Conservation (phyloP, 2,113 vertebrate genomes). For the Menidia beryllina region DNA sequence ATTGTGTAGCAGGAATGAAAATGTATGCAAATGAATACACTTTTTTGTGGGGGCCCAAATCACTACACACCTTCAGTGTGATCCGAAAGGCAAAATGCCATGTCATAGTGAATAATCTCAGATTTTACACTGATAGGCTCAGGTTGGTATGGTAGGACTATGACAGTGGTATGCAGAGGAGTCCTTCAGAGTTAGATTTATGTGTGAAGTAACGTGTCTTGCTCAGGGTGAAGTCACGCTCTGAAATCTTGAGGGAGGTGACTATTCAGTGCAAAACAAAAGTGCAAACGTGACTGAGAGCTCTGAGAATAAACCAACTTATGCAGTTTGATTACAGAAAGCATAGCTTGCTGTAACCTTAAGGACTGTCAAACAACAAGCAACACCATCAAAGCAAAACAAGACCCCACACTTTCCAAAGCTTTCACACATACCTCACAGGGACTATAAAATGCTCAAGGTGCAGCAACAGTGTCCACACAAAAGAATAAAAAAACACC, state of each 20-base stretch:
- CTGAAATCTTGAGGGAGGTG: background rate
- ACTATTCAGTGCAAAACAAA: background rate
- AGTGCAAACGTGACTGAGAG: no score
- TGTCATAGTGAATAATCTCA: background rate
- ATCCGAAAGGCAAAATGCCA: background rate
- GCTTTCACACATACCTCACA: background rate
- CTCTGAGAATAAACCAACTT: background rate
- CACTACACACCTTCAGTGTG: background rate
- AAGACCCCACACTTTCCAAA: background rate
- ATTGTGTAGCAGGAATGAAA: background rate
- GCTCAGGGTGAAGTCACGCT: background rate
- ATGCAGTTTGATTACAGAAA: background rate
- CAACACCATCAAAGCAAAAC: background rate
- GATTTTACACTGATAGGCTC: no score
- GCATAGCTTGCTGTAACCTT: background rate
- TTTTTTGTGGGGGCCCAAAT: background rate
- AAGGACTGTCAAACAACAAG: background rate
- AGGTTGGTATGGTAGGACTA: background rate
- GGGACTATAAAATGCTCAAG: background rate
- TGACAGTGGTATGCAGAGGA: no score
- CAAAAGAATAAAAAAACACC: slow-evolving; percentile 1
- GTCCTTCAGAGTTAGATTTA: background rate
- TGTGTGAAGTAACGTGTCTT: background rate
- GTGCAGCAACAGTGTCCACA: background rate
- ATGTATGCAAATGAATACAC: background rate